Evolutionary conservation across 2,797 vertebrate genomes (phyloP).

Genomic region (Hoplostethus mediterraneus): DNA sequence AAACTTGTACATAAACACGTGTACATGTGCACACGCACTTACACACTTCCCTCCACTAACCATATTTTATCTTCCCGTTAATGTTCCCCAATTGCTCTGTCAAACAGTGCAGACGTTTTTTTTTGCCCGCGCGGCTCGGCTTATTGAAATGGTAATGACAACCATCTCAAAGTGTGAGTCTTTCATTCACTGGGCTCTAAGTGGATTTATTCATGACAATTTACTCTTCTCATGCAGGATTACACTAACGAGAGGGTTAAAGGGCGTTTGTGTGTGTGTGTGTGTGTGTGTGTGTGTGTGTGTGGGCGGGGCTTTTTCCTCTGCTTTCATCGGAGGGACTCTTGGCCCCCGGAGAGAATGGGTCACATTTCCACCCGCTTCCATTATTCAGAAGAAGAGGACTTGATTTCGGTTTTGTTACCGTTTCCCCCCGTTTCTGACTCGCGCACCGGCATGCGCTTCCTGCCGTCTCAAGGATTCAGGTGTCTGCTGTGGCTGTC

Average conservation of each 20-base stretch:
- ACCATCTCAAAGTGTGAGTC: slow-evolving; percentile 78
- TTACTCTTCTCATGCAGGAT: slow-evolving; percentile 80
- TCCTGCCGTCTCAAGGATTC: slow-evolving; percentile 57
- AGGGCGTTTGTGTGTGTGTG: slow-evolving; percentile 37
- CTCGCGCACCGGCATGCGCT: slow-evolving; percentile 20
- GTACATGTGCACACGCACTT: background rate
- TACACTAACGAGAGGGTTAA: slow-evolving; percentile 86
- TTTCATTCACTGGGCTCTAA: slow-evolving; percentile 78
- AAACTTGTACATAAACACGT: background rate
- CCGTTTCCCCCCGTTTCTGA: slow-evolving; percentile 31
- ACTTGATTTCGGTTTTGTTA: slow-evolving; percentile 74
- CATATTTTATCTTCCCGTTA: slow-evolving; percentile 80
- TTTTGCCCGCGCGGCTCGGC: too few relatives aligned
- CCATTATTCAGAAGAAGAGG: slow-evolving; percentile 73
- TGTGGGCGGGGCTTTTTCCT: slow-evolving; percentile 52
- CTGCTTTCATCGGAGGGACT: slow-evolving; percentile 69
- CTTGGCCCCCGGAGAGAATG: slow-evolving; percentile 63
- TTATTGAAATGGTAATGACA: slow-evolving; percentile 85
- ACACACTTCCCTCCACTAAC: slow-evolving; percentile 55
- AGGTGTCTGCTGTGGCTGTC: slow-evolving; percentile 36
- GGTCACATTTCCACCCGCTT: slow-evolving; percentile 55
- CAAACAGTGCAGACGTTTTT: slow-evolving; percentile 77
- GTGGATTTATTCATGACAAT: slow-evolving; percentile 86
- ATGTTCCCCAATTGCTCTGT: slow-evolving; percentile 82
- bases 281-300: background rate